These are phyloP conservation scores for Perithous albicinctus DNA, from an alignment of 2,888 invertebrate species.

Conservation along the genomic window DNA sequence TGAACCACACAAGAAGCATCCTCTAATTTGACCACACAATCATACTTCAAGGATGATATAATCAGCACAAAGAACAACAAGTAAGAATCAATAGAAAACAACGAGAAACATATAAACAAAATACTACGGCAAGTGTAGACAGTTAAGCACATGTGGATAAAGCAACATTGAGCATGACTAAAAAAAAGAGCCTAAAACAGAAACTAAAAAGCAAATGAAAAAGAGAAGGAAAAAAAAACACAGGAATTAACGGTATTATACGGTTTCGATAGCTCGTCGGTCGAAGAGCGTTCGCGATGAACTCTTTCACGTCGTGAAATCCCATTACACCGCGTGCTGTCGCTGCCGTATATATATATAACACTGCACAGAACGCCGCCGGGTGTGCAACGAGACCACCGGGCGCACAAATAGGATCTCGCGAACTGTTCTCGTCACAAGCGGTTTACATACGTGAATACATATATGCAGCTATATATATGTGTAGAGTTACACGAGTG, in stretches of 20 bases:
- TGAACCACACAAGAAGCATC: neutral
- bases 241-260: slow-evolving; percentile 29
- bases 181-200: neutral
- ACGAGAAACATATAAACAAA: neutral
- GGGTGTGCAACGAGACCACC: slow-evolving; percentile 1
- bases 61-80: neutral
- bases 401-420: slow-evolving; percentile 44
- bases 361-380: neutral
- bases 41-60: neutral
- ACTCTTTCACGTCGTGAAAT: slow-evolving; percentile 47
- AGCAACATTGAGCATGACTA: neutral
- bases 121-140: neutral
- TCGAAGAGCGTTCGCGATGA: slow-evolving; percentile 16
- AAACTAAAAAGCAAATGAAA: slow-evolving; percentile 1
- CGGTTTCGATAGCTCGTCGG: slow-evolving; percentile 28
- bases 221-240: neutral
- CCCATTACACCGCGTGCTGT: slow-evolving; percentile 33
- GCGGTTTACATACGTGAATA: slow-evolving; percentile 45
- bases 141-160: neutral
- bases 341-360: slow-evolving; percentile 15
- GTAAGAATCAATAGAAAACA: neutral
- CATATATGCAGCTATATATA: neutral
- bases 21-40: neutral
- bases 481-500: neutral
- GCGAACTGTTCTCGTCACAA: slow-evolving; percentile 41